These are phyloP conservation scores for Corythaeola cristata DNA, from an alignment of 2,113 vertebrate species.

Conservation along the genomic window DNA sequence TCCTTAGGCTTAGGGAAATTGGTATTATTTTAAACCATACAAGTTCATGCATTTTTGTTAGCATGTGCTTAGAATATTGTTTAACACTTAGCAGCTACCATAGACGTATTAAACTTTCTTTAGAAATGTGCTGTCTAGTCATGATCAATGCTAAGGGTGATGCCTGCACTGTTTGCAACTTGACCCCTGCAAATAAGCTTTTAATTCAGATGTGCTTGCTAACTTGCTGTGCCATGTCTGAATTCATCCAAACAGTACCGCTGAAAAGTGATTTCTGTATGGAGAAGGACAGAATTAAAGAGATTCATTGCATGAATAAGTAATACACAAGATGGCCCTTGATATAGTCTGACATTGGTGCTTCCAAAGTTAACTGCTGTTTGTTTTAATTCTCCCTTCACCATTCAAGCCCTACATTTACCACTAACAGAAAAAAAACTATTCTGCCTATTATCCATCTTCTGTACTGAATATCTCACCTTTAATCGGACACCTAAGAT, in stretches of 20 bases:
- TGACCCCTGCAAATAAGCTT: conserved; percentile 26
- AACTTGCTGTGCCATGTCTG: neutral
- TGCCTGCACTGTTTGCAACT: neutral
- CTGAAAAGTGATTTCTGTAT: neutral
- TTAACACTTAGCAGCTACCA: conserved; percentile 18
- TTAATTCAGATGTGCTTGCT: conserved; percentile 25
- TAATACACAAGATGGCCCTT: neutral
- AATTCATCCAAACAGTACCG: neutral
- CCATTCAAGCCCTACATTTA: neutral
- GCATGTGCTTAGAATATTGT: neutral
- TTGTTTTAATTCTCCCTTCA: neutral
- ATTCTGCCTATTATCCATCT: neutral
- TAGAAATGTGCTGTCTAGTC: neutral
- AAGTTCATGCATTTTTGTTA: conserved; percentile 14
- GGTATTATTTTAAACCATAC: neutral
- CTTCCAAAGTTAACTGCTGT: neutral
- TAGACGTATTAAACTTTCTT: neutral
- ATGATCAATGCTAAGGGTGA: neutral
- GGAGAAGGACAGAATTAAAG: neutral
- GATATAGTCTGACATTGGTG: neutral
- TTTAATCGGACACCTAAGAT: neutral
- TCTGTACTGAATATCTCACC: neutral
- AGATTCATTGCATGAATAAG: neutral
- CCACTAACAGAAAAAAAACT: neutral
- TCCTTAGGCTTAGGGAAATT: neutral